These are phyloP conservation scores for Ariolimax columbianus DNA, from an alignment of 2,888 invertebrate species.

Conservation along the genomic window DNA sequence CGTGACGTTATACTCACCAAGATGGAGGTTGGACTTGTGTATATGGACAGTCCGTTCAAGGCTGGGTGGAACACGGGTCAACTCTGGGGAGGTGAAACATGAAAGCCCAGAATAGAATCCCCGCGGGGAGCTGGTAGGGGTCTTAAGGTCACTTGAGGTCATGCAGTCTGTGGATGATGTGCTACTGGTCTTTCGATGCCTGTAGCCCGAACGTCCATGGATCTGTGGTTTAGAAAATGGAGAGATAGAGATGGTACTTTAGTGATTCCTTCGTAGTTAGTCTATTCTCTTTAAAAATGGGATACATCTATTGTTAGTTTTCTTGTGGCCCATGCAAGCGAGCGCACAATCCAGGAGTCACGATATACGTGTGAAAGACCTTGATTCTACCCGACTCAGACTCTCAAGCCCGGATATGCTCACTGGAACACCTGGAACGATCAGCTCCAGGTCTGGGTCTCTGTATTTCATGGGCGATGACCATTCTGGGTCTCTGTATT, in stretches of 20 bases:
- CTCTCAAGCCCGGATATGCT: too few species aligned
- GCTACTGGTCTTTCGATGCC: conserved; percentile 57
- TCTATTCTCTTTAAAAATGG: too few species aligned
- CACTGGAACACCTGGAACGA: too few species aligned
- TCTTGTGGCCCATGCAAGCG: too few species aligned
- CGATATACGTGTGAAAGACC: too few species aligned
- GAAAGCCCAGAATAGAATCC: conserved; percentile 68
- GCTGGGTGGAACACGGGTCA: conserved; percentile 79
- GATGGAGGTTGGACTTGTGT: conserved; percentile 81
- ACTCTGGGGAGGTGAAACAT: conserved; percentile 62
- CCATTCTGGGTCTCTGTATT: too few species aligned
- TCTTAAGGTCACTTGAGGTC: conserved; percentile 75
- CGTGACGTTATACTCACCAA: conserved; percentile 79
- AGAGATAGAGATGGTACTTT: not conserved
- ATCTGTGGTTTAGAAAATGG: not conserved
- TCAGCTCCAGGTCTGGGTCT: too few species aligned
- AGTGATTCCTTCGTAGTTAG: too few species aligned
- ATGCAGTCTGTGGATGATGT: conserved; percentile 68
- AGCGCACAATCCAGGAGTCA: too few species aligned
- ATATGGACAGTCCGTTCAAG: conserved; percentile 82
- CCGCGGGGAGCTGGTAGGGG: conserved; percentile 62
- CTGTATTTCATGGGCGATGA: too few species aligned
- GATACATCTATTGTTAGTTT: too few species aligned
- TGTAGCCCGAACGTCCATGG: conserved; percentile 12
- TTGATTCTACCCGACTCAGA: too few species aligned